These are phyloP conservation scores for Manis javanica DNA, from an alignment of 2,797 vertebrate genomes.

Conservation along the genomic window DNA sequence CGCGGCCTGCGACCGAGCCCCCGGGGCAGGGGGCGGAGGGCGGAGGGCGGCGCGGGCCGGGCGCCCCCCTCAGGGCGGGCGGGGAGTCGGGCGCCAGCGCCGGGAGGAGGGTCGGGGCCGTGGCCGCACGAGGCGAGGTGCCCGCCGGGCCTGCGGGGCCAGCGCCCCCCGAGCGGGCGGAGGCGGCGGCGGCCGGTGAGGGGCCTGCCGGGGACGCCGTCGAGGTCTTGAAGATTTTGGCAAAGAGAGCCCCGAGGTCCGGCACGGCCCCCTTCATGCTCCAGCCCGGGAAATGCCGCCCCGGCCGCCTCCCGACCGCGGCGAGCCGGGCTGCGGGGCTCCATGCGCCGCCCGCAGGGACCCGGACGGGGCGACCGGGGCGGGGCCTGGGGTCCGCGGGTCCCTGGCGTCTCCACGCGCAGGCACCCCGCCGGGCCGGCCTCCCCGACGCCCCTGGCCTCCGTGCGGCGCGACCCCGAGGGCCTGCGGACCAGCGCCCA, in stretches of 20 bases:
- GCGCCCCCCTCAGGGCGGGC: background rate
- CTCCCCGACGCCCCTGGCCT: background rate
- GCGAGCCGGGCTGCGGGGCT: background rate
- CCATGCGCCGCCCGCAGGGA: slow-evolving; percentile 7
- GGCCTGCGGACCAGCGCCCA: no score
- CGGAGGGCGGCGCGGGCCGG: background rate
- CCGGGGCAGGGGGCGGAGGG: slow-evolving; percentile 14
- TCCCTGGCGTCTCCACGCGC: rapidly evolving
- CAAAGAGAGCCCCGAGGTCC: slow-evolving; percentile 80
- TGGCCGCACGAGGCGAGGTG: background rate
- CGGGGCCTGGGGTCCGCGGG: background rate
- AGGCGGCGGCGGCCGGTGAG: background rate
- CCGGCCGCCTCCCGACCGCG: background rate
- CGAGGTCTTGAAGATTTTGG: slow-evolving; percentile 82
- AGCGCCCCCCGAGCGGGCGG: background rate
- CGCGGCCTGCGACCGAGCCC: background rate
- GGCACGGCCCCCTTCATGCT: slow-evolving; percentile 84
- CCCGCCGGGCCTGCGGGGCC: background rate
- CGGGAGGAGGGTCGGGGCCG: background rate
- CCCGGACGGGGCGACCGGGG: rapidly evolving
- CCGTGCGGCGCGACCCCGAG: background rate
- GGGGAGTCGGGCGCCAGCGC: background rate
- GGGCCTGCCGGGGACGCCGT: slow-evolving; percentile 37
- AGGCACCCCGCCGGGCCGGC: rapidly evolving
- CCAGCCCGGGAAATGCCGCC: background rate